Percentiles rank a stretch among this genome's conserved stretches.
Evolutionary conservation across 2,113 vertebrate species (phyloP).

Genomic region (Tenrec ecaudatus): DNA sequence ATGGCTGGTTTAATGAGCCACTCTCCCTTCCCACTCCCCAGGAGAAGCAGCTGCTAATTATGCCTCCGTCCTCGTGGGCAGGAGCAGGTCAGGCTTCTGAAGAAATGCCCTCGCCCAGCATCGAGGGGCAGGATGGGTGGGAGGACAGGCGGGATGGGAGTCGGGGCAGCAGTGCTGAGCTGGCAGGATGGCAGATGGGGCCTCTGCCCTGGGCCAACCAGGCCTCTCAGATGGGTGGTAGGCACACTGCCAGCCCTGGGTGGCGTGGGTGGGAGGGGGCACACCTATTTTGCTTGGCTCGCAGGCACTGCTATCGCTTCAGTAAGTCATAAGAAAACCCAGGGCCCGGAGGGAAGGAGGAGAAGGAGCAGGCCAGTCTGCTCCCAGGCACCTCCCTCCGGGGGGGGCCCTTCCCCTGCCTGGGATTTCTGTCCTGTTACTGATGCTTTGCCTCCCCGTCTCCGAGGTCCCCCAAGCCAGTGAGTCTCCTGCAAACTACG

Average conservation of each 20-base stretch:
- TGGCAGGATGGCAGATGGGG: neutral
- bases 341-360: neutral
- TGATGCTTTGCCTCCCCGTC: neutral
- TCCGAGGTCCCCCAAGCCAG: neutral
- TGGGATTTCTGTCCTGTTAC: neutral
- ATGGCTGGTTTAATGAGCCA: slow-evolving; percentile 47
- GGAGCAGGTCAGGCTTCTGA: slow-evolving; percentile 53
- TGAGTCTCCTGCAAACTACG: neutral
- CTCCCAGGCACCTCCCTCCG: neutral
- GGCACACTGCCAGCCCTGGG: fast-evolving
- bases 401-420: neutral
- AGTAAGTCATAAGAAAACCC: neutral
- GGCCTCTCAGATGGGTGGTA: neutral
- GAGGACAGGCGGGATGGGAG: neutral
- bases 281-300: neutral
- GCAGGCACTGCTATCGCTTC: neutral
- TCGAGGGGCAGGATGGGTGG: neutral
- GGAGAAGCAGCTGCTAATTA: slow-evolving; percentile 53
- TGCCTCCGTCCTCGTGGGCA: slow-evolving; percentile 14
- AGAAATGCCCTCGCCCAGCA: slow-evolving; percentile 52
- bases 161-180: slow-evolving; percentile 5
- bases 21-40: slow-evolving; percentile 46
- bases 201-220: neutral
- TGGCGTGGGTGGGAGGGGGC: neutral
- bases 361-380: neutral